Percentiles rank a stretch among this genome's conserved stretches.
phyloP scores from a whole-genome alignment of 2,113 vertebrate genomes.

The human (Homo sapiens) region DNA sequence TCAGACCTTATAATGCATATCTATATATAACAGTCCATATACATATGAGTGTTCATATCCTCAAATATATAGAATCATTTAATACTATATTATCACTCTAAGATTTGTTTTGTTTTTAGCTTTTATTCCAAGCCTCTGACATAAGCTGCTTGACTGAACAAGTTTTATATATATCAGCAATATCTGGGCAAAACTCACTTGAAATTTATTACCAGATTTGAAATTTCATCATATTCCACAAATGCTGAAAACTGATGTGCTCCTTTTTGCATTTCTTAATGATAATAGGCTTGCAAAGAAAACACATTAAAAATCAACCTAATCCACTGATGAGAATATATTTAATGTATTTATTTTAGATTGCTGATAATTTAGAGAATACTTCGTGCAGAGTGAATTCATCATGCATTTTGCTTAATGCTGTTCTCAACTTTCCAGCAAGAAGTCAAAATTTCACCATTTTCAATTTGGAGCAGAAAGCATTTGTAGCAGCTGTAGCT shows the following conservation, averaged over 20 bases:
- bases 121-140: slow-evolving; percentile 29
- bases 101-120: slow-evolving; percentile 25
- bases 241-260: background rate
- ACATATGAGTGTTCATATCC: background rate
- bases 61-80: background rate
- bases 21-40: background rate
- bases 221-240: slow-evolving; percentile 20
- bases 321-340: slow-evolving; percentile 71
- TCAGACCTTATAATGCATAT: background rate
- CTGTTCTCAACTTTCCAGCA: slow-evolving; percentile 72
- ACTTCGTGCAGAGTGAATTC: slow-evolving; percentile 77
- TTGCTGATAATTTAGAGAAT: slow-evolving; percentile 76
- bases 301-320: slow-evolving; percentile 69
- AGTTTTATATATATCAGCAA: slow-evolving; percentile 55
- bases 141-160: slow-evolving; percentile 57
- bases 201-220: slow-evolving; percentile 63
- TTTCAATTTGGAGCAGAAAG: slow-evolving; percentile 55
- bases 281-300: slow-evolving; percentile 62
- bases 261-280: slow-evolving; percentile 53
- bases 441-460: slow-evolving; percentile 64
- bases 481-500: slow-evolving; percentile 50
- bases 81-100: background rate
- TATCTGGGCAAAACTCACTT: slow-evolving; percentile 42
- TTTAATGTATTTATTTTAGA: slow-evolving; percentile 77
- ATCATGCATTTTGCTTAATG: slow-evolving; percentile 74